Evolutionary conservation across 2,888 invertebrate species (phyloP), one percentile per base, ranked within the genome.

Genomic region (Noctua fimbriata): DNA sequence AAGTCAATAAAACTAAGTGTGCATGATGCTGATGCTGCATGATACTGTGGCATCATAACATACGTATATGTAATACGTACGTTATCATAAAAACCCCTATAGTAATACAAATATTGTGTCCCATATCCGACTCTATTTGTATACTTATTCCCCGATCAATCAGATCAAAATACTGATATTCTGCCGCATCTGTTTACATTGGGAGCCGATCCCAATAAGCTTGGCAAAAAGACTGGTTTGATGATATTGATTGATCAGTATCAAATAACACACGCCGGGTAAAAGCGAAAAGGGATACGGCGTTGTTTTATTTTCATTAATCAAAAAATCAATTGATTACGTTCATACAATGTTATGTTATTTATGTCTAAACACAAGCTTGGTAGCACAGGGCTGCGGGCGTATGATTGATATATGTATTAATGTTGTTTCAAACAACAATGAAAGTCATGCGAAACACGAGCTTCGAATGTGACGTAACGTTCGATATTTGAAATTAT

Each of bases 371-470:
- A 76, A 78, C 66, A 79, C 52, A 71, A 73, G n/a, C 21, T 75
- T 69, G 55, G 58, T 69, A 49, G 58, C 73, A 41, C 36, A 63
- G 63, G 55, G 69, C 74, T 84, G 65, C 44, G 60, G 69, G 49
- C 76, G 49, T 66, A 73, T 70, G 81, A 88, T 82, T 88, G 82
- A 85, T 89, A 80, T 80, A 36, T 36, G 36, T 36, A 85, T 81
- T 78, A 82, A 85, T 81, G 58, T 85, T 84, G 77, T 79, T 88
- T 41, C 24, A 66, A 85, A 83, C 65, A 78, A 84, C 78, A 83
- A 78, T 81, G 78, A 85, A 82, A 89, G 80, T 77, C 75, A 80
- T 74, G 60, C 74, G 36, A 76, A 84, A 75, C 75, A 74, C 76
- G 77, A 83, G 75, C 78, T 79, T 88, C 49, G 18, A 49, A 52